Evolutionary conservation across 1,140 invertebrate genomes (phyloP).

Genomic region (Neoseiulus cucumeris): DNA sequence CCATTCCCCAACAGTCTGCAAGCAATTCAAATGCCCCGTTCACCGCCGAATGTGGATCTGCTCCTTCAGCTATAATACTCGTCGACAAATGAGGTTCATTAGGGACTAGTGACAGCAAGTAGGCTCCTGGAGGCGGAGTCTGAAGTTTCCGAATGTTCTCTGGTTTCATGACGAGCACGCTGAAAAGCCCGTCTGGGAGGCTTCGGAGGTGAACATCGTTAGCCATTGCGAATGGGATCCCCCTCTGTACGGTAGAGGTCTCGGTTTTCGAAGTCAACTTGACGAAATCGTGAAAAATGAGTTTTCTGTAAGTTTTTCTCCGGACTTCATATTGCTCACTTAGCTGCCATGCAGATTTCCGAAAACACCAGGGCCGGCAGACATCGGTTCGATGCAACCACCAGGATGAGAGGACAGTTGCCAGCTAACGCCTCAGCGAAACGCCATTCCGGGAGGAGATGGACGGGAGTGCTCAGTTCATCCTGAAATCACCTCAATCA

Average conservation of each 20-base stretch:
- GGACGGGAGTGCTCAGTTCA: neutral
- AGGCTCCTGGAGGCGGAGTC: neutral
- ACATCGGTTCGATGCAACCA: neutral
- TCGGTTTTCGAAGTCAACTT: neutral
- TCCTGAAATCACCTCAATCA: neutral
- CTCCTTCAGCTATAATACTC: neutral
- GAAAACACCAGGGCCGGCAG: neutral
- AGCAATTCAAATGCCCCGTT: neutral
- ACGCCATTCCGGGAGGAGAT: neutral
- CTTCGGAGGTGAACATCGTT: neutral
- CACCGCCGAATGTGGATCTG: neutral
- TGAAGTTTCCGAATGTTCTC: neutral
- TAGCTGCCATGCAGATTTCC: neutral
- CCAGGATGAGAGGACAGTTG: neutral
- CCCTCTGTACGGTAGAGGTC: neutral
- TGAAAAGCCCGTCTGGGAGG: neutral
- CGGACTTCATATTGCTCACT: neutral
- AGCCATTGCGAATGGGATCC: neutral
- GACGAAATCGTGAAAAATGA: neutral
- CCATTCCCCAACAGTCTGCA: slow-evolving; percentile 1
- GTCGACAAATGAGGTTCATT: neutral
- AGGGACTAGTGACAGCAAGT: neutral
- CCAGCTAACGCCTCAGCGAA: neutral
- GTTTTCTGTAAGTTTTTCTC: neutral
- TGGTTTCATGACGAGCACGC: neutral